A percentile compares a stretch with the other conserved stretches of the same genome.
phyloP scores from a whole-genome alignment of 2,888 invertebrate genomes.

The Lasioglossum vierecki region DNA sequence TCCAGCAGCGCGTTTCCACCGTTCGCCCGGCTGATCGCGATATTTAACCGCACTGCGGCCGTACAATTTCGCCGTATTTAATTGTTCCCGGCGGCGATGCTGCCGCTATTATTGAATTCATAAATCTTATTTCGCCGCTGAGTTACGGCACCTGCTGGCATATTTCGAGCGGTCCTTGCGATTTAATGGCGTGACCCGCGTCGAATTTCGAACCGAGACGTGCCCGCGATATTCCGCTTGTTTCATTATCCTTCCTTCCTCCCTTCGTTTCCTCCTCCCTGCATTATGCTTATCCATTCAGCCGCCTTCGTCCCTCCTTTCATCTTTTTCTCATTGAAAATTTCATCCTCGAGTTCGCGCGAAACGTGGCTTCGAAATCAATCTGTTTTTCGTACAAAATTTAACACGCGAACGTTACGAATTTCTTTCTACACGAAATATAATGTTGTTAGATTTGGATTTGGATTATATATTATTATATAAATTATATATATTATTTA shows the following conservation, averaged over 20 bases:
- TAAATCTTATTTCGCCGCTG: constrained; percentile 52
- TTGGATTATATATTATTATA: too few species aligned
- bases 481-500: too few species aligned
- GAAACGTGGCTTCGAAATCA: neutral
- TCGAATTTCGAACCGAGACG: constrained; percentile 4
- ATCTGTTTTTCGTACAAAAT: too few species aligned
- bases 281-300: neutral
- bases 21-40: constrained; percentile 27
- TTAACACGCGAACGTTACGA: too few species aligned
- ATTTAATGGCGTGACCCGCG: constrained; percentile 17
- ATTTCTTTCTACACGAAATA: too few species aligned
- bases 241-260: neutral
- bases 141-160: constrained; percentile 27
- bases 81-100: constrained; percentile 52
- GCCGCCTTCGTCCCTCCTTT: neutral
- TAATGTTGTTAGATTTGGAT: too few species aligned
- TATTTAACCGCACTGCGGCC: constrained; percentile 48
- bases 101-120: constrained; percentile 59
- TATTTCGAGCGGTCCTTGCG: constrained; percentile 24
- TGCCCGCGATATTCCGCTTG: constrained; percentile 1
- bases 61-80: constrained; percentile 46
- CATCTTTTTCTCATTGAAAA: neutral
- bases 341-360: too few species aligned
- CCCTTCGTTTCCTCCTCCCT: neutral
- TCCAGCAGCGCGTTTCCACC: constrained; percentile 1